These are phyloP conservation scores for Lapara coniferarum DNA, from an alignment of 2,888 invertebrate species.

Conservation along the genomic window DNA sequence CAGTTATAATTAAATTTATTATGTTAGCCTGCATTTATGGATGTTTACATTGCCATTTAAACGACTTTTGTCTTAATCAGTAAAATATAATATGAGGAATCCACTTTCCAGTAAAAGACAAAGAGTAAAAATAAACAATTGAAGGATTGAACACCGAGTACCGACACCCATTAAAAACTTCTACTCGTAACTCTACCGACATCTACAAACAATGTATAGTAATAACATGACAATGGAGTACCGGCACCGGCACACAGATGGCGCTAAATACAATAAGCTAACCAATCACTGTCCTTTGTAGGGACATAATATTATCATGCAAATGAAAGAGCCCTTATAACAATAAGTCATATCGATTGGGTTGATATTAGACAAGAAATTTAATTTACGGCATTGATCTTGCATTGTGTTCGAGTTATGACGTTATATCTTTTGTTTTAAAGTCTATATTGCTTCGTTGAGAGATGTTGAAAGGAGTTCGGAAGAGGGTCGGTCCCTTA, in stretches of 20 bases:
- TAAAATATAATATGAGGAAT: too few relatives aligned
- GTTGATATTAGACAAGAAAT: constrained; percentile 41
- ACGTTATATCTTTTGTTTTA: background rate
- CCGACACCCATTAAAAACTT: background rate
- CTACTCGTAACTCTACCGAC: background rate
- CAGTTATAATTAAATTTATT: too few relatives aligned
- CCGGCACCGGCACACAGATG: background rate
- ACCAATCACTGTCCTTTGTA: constrained; percentile 20
- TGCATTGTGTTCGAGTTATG: constrained; percentile 5
- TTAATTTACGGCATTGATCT: constrained; percentile 37
- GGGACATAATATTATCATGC: constrained; percentile 17
- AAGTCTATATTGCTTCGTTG: background rate
- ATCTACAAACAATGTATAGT: constrained; percentile 6
- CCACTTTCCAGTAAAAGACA: too few relatives aligned
- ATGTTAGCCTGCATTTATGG: too few relatives aligned
- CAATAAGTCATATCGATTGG: constrained; percentile 21
- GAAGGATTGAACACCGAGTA: background rate
- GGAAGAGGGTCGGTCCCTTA: constrained; percentile 23
- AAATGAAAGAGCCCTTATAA: constrained; percentile 21
- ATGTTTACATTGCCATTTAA: too few relatives aligned
- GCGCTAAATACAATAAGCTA: constrained; percentile 14
- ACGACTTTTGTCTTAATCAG: too few relatives aligned
- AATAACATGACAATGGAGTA: background rate
- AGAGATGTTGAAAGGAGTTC: background rate
- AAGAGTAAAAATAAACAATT: background rate